Percentiles rank a stretch among this genome's conserved stretches.
Evolutionary conservation across 1,140 invertebrate genomes (phyloP).

Genomic region (Heliothis virescens): DNA sequence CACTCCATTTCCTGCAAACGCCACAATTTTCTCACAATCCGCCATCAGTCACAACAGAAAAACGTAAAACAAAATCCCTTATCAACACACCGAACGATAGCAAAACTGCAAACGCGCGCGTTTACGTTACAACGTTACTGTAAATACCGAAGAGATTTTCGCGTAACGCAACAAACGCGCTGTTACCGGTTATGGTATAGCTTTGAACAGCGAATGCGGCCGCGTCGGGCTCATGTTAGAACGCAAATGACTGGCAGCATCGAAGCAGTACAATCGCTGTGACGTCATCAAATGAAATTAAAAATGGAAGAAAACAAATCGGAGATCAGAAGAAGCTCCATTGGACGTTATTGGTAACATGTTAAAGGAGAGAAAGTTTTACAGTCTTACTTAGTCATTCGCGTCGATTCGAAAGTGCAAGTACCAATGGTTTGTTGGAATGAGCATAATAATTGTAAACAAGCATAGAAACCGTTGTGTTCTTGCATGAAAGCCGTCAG

Average conservation of each 20-base stretch:
- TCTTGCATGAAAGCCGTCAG: background rate
- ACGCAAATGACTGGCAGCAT: slow-evolving; percentile 66
- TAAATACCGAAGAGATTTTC: slow-evolving; percentile 17
- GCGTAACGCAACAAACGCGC: slow-evolving; percentile 56
- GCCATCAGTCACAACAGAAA: slow-evolving; percentile 53
- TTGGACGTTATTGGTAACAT: slow-evolving; percentile 56
- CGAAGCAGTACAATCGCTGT: slow-evolving; percentile 70
- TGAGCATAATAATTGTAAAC: slow-evolving; percentile 46
- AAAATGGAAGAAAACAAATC: slow-evolving; percentile 60
- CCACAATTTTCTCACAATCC: slow-evolving; percentile 60
- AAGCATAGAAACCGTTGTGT: slow-evolving; percentile 11
- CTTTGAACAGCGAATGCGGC: slow-evolving; percentile 59
- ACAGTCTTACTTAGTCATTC: slow-evolving; percentile 54
- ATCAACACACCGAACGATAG: slow-evolving; percentile 55
- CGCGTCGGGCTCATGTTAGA: slow-evolving; percentile 71
- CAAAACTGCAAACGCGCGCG: slow-evolving; percentile 52
- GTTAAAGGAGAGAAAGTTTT: slow-evolving; percentile 60
- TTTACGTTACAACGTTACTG: slow-evolving; percentile 52
- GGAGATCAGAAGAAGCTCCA: slow-evolving; percentile 52
- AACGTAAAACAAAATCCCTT: slow-evolving; percentile 58
- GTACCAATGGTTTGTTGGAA: slow-evolving; percentile 51
- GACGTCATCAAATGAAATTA: slow-evolving; percentile 77
- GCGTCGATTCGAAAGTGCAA: slow-evolving; percentile 61
- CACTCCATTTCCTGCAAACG: slow-evolving; percentile 68
- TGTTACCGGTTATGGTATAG: slow-evolving; percentile 52